Evolutionary conservation across 2,888 invertebrate species (phyloP), one percentile per base, ranked within the genome.

Genomic region (Aphidius colemani): DNA sequence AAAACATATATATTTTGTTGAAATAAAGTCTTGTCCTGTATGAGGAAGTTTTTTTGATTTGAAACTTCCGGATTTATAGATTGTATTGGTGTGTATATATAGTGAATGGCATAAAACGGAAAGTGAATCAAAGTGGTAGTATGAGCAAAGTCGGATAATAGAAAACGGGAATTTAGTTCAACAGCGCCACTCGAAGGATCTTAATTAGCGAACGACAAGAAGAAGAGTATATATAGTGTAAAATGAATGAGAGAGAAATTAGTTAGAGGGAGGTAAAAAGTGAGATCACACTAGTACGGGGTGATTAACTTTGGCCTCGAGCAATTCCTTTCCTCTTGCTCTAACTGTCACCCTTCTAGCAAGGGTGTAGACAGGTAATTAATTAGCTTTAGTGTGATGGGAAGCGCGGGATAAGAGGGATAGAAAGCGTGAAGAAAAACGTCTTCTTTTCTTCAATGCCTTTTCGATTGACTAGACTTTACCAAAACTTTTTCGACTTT

Each of bases 351-450:
- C 53, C 39, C 30, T 30, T n/a, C 7, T 1, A n/a, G 46, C 58
- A 63, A 61, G 59, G 57, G 68, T 69, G 69, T 68, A 68, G 67
- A 66, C 69, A 67, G 66, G 66, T 67, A 67, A 69, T 69, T 69
- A 67, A 69, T 69, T 68, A 69, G 55, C 55, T 44, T 48, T n/a
- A 49, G 41, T 56, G 10, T 11, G 11, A 13, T 41, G 44, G 41
- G n/a, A 18, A 49, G 43, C n/a, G 13, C 7, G 55, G 30, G 3
- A 30, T 30, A 30, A 30, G 30, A 30, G 30, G 30, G 30, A 30
- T 30, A 30, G 30, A 30, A 30, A 57, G 57, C 46, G 46, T 40
- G 57, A 57, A 57, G 48, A 57, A 57, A 30, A 57, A 46, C 57
- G 48, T 45, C 57, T 57, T 57, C 57, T 57, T 57, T 46, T 46